These are phyloP conservation scores for Anolis apletophallus DNA, from an alignment of 2,797 vertebrate genomes.

Conservation along the genomic window DNA sequence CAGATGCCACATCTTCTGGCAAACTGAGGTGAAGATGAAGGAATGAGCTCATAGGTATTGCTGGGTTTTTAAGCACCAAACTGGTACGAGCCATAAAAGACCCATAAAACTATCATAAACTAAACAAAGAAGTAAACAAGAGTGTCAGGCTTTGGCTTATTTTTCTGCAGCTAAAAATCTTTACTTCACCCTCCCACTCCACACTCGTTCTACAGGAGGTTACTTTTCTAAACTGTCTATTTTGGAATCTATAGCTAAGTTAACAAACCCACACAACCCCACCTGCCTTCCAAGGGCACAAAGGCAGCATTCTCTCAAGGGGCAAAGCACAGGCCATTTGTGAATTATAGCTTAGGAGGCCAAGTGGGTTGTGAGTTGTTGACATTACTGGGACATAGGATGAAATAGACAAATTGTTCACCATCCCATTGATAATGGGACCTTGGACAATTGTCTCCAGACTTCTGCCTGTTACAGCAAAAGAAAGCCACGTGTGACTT, in stretches of 20 bases:
- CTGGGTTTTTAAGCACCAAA: neutral
- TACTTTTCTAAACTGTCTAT: conserved; percentile 20
- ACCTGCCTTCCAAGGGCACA: conserved; percentile 19
- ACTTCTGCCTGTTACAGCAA: neutral
- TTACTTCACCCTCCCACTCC: neutral
- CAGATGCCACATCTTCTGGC: too few relatives aligned
- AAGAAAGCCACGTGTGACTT: conserved; percentile 11
- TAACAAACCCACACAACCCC: conserved; percentile 31
- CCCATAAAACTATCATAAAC: neutral
- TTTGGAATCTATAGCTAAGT: conserved; percentile 25
- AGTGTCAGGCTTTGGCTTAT: neutral
- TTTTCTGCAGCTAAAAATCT: neutral
- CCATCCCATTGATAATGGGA: conserved; percentile 3
- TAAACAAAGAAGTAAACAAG: neutral
- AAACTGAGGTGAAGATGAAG: too few relatives aligned
- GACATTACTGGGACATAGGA: neutral
- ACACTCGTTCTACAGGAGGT: neutral
- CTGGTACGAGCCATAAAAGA: neutral
- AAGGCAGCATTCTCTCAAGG: conserved; percentile 19
- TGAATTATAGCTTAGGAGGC: conserved; percentile 23
- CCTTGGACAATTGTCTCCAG: conserved; percentile 11
- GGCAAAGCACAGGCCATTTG: neutral
- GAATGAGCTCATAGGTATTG: neutral
- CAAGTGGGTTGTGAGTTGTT: conserved; percentile 9
- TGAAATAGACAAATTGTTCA: neutral